A percentile compares a stretch with the other conserved stretches of the same genome.
Evolutionary conservation across 2,113 vertebrate species (phyloP).

Genomic region (Phaetusa simplex): DNA sequence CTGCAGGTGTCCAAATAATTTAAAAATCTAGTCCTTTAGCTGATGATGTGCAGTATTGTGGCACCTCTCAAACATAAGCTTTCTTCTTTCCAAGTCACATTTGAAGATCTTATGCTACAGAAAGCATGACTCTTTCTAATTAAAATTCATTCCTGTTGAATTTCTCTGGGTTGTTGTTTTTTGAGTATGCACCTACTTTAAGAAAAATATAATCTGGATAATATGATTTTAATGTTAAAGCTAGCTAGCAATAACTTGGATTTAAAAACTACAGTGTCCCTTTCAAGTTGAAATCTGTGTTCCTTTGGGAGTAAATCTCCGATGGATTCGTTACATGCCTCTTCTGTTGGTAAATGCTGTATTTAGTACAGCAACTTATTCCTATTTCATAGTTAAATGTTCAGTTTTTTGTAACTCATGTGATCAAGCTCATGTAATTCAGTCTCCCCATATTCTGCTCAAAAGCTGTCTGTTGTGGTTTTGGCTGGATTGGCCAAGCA

Average conservation of each 20-base stretch:
- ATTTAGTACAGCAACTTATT: background rate
- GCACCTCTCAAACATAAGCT: background rate
- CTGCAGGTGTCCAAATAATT: background rate
- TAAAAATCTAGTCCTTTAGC: background rate
- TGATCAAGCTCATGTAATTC: background rate
- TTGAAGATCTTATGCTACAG: background rate
- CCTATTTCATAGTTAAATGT: background rate
- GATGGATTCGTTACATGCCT: background rate
- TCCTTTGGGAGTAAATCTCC: background rate
- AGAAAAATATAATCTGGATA: background rate
- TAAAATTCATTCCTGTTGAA: background rate
- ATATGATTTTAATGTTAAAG: background rate
- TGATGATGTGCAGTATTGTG: background rate
- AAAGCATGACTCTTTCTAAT: background rate
- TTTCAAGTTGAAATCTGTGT: background rate
- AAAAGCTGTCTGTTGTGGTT: background rate
- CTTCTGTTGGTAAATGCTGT: background rate
- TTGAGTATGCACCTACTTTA: background rate
- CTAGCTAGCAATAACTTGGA: background rate
- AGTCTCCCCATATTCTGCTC: rapidly evolving
- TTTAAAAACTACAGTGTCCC: background rate
- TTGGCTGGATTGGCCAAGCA: too few species aligned
- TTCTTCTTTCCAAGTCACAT: rapidly evolving
- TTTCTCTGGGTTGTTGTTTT: background rate
- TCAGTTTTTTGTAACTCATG: background rate